phyloP scores from a whole-genome alignment of 1,140 invertebrate genomes.

The Heliconius himera region DNA sequence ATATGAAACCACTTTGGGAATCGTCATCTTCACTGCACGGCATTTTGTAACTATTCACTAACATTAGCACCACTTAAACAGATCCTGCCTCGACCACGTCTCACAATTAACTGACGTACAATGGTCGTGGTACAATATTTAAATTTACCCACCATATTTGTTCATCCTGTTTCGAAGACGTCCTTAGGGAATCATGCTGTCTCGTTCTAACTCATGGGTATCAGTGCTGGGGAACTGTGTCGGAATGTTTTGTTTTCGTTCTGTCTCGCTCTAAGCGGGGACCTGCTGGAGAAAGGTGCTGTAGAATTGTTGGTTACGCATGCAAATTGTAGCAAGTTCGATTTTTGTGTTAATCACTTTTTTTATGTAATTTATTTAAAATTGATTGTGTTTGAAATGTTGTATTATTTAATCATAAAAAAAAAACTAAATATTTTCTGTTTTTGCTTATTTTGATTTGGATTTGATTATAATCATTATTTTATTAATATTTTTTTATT shows the following conservation, averaged over 20 bases:
- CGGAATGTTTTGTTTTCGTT: slow-evolving; percentile 81
- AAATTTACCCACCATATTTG: slow-evolving; percentile 62
- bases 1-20: slow-evolving; percentile 67
- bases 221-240: slow-evolving; percentile 75
- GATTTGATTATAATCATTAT: no score
- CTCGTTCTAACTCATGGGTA: slow-evolving; percentile 47
- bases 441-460: no score
- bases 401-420: no score
- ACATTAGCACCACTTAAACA: slow-evolving; percentile 31
- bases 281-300: slow-evolving; percentile 66
- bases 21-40: slow-evolving; percentile 77
- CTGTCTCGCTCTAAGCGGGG: slow-evolving; percentile 65
- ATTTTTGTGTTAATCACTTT: slow-evolving; percentile 40
- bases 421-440: no score
- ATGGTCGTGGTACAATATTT: slow-evolving; percentile 61
- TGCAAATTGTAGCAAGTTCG: slow-evolving; percentile 47
- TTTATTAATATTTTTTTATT: not conserved
- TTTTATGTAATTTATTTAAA: no score
- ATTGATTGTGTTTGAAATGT: no score
- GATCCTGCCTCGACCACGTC: slow-evolving; percentile 42
- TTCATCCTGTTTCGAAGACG: slow-evolving; percentile 58
- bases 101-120: slow-evolving; percentile 50
- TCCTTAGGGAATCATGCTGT: slow-evolving; percentile 45
- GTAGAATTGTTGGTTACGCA: slow-evolving; percentile 44
- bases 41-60: slow-evolving; percentile 51